Conservation (phyloP, 1,140 invertebrate species). For the Platorchestia sp. region DNA sequence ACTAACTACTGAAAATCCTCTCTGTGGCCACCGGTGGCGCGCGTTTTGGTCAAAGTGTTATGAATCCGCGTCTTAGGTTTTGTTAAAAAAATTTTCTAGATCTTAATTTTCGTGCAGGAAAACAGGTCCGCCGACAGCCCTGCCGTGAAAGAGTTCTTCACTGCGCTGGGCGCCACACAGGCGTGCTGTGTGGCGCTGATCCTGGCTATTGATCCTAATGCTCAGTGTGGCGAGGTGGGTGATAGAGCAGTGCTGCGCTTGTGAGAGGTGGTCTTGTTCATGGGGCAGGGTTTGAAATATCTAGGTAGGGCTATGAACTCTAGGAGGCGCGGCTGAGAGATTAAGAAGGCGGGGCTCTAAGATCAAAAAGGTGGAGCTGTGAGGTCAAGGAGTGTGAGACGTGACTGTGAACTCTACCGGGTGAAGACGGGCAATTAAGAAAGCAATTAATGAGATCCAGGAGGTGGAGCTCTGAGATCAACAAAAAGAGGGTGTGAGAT, state of each 20-base stretch:
- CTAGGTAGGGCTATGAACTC: not conserved
- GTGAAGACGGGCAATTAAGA: too few relatives aligned
- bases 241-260: not conserved
- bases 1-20: too few relatives aligned
- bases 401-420: too few relatives aligned
- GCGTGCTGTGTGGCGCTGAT: constrained; percentile 91
- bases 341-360: too few relatives aligned
- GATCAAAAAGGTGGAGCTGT: not conserved
- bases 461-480: too few relatives aligned
- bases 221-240: constrained; percentile 78
- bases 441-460: not conserved
- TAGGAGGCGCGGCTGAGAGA: not conserved
- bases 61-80: too few relatives aligned
- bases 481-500: too few relatives aligned
- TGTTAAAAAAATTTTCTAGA: too few relatives aligned
- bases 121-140: constrained; percentile 87
- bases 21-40: too few relatives aligned
- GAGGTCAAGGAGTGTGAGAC: not conserved
- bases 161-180: constrained; percentile 84
- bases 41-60: too few relatives aligned
- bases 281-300: not conserved
- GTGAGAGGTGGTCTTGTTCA: not conserved
- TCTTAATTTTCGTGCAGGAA: constrained; percentile 72
- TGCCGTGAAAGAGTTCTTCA: constrained; percentile 87
- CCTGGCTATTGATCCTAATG: constrained; percentile 82